A percentile compares a stretch with the other conserved stretches of the same genome.
phyloP scores from a whole-genome alignment of 2,888 invertebrate genomes.

The Calameuta pallipes region DNA sequence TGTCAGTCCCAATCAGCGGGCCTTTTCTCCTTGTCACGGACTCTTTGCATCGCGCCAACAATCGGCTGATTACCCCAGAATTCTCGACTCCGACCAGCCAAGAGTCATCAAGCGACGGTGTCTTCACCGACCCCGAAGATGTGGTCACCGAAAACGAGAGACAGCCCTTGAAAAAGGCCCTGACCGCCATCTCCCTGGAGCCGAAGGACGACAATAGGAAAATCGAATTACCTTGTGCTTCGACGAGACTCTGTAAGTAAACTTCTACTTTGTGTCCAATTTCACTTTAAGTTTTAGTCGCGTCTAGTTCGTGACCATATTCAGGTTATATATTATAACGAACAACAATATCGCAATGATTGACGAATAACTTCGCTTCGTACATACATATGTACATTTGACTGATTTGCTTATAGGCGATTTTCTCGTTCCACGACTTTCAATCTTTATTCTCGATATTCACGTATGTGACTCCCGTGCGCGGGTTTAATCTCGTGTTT shows the following conservation, averaged over 20 bases:
- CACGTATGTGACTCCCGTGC: too few species aligned
- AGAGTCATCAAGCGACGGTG: constrained; percentile 77
- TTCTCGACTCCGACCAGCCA: constrained; percentile 67
- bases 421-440: too few species aligned
- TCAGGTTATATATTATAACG: too few species aligned
- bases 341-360: too few species aligned
- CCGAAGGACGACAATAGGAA: constrained; percentile 50
- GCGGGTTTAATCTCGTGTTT: too few species aligned
- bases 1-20: constrained; percentile 29
- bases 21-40: constrained; percentile 58
- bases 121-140: constrained; percentile 77
- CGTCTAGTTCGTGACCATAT: too few species aligned
- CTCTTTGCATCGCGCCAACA: constrained; percentile 63
- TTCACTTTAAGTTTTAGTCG: too few species aligned
- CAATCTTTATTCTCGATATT: too few species aligned
- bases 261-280: background rate
- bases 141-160: constrained; percentile 69
- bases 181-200: constrained; percentile 52
- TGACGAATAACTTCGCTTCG: too few species aligned
- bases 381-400: too few species aligned
- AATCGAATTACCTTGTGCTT: constrained; percentile 71
- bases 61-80: constrained; percentile 49
- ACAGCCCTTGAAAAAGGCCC: constrained; percentile 51
- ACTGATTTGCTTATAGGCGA: too few species aligned
- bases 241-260: constrained; percentile 39